Percentiles rank a stretch among this genome's conserved stretches.
Conservation (phyloP, 2,888 invertebrate species). For the Drosophila pseudotakahashii region DNA sequence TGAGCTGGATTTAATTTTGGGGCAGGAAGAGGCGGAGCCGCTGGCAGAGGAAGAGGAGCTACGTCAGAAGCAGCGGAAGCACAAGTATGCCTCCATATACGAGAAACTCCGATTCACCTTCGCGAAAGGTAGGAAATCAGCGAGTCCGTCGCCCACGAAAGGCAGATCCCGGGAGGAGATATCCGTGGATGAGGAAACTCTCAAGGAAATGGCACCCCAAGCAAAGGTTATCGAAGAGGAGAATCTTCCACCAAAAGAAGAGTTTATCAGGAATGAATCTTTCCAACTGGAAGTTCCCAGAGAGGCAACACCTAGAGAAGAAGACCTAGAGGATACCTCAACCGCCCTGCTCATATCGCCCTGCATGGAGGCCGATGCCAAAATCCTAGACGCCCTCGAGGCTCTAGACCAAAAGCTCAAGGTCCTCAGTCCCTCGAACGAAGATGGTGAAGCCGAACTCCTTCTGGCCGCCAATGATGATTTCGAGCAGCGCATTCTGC, state of each 20-base stretch:
- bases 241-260: neutral
- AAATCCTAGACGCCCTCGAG: conserved; percentile 81
- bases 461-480: conserved; percentile 68
- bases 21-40: conserved; percentile 10
- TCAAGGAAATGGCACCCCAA: neutral
- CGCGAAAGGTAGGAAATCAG: conserved; percentile 57
- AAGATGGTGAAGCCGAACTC: conserved; percentile 45
- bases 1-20: conserved; percentile 14
- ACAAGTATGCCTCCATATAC: conserved; percentile 81
- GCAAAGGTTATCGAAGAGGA: neutral
- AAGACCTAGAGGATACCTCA: neutral
- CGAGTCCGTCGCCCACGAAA: conserved; percentile 27
- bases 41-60: conserved; percentile 44
- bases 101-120: conserved; percentile 82
- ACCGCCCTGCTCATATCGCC: conserved; percentile 35
- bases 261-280: neutral
- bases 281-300: neutral
- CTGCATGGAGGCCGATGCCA: conserved; percentile 75
- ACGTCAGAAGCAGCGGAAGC: conserved; percentile 74
- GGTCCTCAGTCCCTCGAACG: conserved; percentile 49
- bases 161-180: conserved; percentile 16
- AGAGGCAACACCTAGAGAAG: neutral
- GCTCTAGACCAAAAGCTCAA: conserved; percentile 81
- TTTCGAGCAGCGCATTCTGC: conserved; percentile 84
- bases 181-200: neutral